Evolutionary conservation across 2,888 invertebrate genomes (phyloP).

Genomic region (Parascotia fuliginaria): DNA sequence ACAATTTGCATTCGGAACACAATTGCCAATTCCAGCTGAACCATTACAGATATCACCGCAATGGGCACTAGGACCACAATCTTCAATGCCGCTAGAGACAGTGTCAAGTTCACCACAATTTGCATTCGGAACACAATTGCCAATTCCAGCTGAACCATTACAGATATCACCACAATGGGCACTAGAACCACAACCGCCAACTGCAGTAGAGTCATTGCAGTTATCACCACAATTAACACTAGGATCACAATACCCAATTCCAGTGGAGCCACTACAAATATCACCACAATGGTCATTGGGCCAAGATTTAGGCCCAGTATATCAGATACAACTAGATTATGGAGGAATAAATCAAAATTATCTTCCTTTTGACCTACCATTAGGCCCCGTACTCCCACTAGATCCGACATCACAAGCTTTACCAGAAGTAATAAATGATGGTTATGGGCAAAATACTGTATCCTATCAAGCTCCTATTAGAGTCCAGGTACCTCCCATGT

Average conservation of each 20-base stretch:
- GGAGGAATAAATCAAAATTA: not conserved
- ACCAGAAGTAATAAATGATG: not conserved
- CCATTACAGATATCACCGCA: too few species aligned
- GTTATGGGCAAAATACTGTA: not conserved
- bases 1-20: too few species aligned
- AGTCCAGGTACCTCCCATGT: conserved; percentile 16
- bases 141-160: too few species aligned
- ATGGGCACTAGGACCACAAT: too few species aligned
- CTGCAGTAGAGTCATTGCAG: not conserved
- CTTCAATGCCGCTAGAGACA: not conserved
- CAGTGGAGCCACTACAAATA: not conserved
- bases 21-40: too few species aligned
- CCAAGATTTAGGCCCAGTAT: not conserved
- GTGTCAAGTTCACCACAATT: not conserved
- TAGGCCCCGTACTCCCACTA: not conserved
- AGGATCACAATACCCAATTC: too few species aligned
- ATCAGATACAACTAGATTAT: not conserved
- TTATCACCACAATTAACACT: not conserved
- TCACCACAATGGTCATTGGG: not conserved
- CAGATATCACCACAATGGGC: too few species aligned
- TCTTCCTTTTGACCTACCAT: not conserved
- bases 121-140: too few species aligned
- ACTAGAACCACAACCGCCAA: too few species aligned
- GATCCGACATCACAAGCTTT: not conserved
- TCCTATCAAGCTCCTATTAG: conserved; percentile 17